Evolutionary conservation across 2,888 invertebrate genomes (phyloP).

Genomic region (Diaphora mendica): DNA sequence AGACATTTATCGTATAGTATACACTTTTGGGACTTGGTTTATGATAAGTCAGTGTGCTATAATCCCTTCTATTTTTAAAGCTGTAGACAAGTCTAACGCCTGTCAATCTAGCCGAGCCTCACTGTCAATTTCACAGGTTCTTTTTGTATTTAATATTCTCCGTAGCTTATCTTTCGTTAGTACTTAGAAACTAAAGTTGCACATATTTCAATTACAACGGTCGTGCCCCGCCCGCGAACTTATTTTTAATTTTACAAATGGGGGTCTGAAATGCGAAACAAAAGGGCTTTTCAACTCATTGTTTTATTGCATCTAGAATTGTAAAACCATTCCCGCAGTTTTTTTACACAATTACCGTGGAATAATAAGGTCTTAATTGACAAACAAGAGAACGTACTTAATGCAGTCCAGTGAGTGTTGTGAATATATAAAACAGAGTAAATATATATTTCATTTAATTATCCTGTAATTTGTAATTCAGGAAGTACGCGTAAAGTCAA

Average conservation of each 20-base stretch:
- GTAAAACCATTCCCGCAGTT: slow-evolving; percentile 40
- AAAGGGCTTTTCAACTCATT: slow-evolving; percentile 75
- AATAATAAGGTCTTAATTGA: slow-evolving; percentile 33
- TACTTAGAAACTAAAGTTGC: slow-evolving; percentile 76
- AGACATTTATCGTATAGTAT: slow-evolving; percentile 39
- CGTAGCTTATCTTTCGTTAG: slow-evolving; percentile 56
- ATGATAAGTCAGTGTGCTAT: neutral
- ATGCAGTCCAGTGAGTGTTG: neutral
- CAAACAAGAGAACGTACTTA: slow-evolving; percentile 12
- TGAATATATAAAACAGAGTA: neutral
- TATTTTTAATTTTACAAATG: slow-evolving; percentile 77
- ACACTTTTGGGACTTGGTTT: neutral
- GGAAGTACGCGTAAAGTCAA: slow-evolving; percentile 41
- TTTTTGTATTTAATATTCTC: slow-evolving; percentile 67
- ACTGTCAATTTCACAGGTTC: slow-evolving; percentile 42
- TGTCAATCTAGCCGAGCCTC: slow-evolving; percentile 31
- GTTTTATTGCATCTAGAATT: slow-evolving; percentile 58
- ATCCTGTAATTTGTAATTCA: slow-evolving; percentile 15
- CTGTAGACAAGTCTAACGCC: slow-evolving; percentile 25
- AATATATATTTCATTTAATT: too few species aligned
- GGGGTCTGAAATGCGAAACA: slow-evolving; percentile 70
- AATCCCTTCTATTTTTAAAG: slow-evolving; percentile 10
- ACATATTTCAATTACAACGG: slow-evolving; percentile 75
- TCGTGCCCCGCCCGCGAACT: slow-evolving; percentile 62
- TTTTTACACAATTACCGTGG: slow-evolving; percentile 40